Base-by-base conservation (phyloP, 1,140 invertebrate species). In the Ephestia elutella region DNA sequence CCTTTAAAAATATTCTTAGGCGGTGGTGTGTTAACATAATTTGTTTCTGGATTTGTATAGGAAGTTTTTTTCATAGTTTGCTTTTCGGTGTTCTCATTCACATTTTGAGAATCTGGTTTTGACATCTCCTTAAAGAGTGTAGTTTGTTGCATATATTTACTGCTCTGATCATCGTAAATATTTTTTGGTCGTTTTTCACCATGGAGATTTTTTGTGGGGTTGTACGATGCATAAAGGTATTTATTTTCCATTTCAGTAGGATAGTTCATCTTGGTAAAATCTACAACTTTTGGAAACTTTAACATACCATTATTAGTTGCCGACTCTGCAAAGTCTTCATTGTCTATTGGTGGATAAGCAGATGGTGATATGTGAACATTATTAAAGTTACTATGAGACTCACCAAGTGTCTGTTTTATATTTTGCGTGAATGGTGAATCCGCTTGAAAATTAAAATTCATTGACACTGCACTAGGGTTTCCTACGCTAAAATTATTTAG, bases 241-340 rank as follows among this genome's bases (percentile, higher is more conserved):
- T 78, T 80, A 56, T 68, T 73, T 30, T 83, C 75, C 13, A 80
- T 54, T 59, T 73, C 75, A 48, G 66, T 72, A 2, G 70, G 77
- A 68, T 81, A 78, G 56, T 80, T 80, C 32, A 72, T 49, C 48
- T 75, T 79, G 1, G 82, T 86, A 62, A 86, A 87, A 67, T 87
- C 85, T 30, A 85, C 60, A 5, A 86, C 75, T 71, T 65, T 83
- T 11, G 73, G 79, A 73, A 78, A 85, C 56, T 82, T 82, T 15
- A 78, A 57, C 18, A 61, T 49, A 65, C 62, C 65, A 49, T 63
- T 44, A 30, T 65, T 44, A 59, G 59, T 60, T 19, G 54, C 50
- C 50, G 62, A 48, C 4, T 66, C 17, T 44, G 65, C 56, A 32
- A 65, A 65, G 53, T 68, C 63, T 28, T 68, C 66, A 18, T 59